Evolutionary conservation across 2,888 invertebrate species (phyloP), one percentile per base, ranked within the genome.

Genomic region (Ectemnius lituratus): DNA sequence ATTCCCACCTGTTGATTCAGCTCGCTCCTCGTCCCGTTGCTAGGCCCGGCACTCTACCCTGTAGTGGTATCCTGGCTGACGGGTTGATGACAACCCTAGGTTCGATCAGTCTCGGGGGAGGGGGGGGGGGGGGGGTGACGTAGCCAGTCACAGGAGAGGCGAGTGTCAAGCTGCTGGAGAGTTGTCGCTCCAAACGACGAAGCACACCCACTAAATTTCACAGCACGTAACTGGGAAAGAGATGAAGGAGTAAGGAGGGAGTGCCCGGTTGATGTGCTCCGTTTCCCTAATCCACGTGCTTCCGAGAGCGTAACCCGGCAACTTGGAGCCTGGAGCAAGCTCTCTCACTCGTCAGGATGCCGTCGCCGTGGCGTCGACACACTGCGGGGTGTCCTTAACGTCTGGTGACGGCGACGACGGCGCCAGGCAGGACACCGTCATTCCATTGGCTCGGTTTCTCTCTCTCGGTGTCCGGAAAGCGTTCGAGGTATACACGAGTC

Each of bases 1-100:
- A 82, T 83, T 85, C 86, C 84, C 88, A 89, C 89, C 89, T 89
- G 89, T 89, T 89, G 89, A 87, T 84, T 84, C 83, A 64, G 66
- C 65, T 75, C 65, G 73, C 57, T 67, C 70, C 62, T 60, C 62
- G 72, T 58, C 67, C 73, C 75, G 83, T 78, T 80, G 81, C 80
- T 80, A 80, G 66, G 81, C 81, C 56, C 56, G 60, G 18, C 46
- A 16, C 64, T 64, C 37, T 18, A 56, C 59, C 47, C 59, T 16
- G 28, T 57, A 59, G 58, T 70, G 70, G 73, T 77, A 77, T 77
- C 77, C 77, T 76, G 77, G 66, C 68, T 76, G 70, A 73, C 13
- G 23, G 75, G 71, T 62, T 62, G 69, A 68, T 74, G 65, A 37
- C 37, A 52, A 63, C 64, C 49, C 57, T 58, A 28, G 37, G 47